These are phyloP conservation scores for Dinomys branickii DNA, from an alignment of 2,113 vertebrate species.

Conservation along the genomic window DNA sequence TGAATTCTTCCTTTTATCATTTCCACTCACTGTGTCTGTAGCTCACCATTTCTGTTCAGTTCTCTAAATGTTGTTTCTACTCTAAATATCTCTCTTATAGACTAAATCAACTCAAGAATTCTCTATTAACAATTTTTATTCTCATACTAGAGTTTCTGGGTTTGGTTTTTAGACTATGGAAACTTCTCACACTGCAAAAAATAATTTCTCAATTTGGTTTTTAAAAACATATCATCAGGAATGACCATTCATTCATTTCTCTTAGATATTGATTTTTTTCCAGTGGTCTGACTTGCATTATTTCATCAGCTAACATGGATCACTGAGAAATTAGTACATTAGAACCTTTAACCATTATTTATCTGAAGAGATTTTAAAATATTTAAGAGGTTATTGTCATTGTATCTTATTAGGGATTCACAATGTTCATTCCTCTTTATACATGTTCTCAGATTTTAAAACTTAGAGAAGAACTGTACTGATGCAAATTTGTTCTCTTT, in stretches of 20 bases:
- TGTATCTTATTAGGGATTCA: slow-evolving; percentile 19
- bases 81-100: neutral
- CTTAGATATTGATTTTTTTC: slow-evolving; percentile 61
- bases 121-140: slow-evolving; percentile 7
- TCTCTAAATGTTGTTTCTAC: neutral
- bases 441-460: slow-evolving; percentile 56
- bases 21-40: neutral
- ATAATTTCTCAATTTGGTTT: neutral
- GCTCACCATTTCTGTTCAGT: neutral
- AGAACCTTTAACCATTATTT: slow-evolving; percentile 58
- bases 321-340: slow-evolving; percentile 62
- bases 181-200: neutral
- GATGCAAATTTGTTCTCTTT: slow-evolving; percentile 62
- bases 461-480: slow-evolving; percentile 45
- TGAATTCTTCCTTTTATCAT: neutral
- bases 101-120: neutral
- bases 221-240: slow-evolving; percentile 4
- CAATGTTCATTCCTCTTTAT: slow-evolving; percentile 29
- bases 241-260: neutral
- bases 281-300: slow-evolving; percentile 34
- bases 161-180: neutral
- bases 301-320: slow-evolving; percentile 49
- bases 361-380: slow-evolving; percentile 47
- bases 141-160: neutral
- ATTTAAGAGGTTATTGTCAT: slow-evolving; percentile 6